Evolutionary conservation across 1,140 invertebrate genomes (phyloP).

Genomic region (Popillia japonica): DNA sequence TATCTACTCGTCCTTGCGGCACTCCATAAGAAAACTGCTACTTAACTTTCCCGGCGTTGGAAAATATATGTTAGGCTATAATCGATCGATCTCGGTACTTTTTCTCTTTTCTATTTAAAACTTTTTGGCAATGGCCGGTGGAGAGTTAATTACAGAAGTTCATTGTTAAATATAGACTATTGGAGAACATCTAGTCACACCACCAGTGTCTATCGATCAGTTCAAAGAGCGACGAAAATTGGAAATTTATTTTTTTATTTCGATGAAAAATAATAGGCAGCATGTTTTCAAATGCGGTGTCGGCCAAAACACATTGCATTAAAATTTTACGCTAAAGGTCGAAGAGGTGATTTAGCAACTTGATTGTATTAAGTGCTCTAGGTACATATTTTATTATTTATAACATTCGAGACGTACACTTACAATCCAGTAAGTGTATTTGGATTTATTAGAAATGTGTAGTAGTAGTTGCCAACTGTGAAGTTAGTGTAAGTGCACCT

Average conservation of each 20-base stretch:
- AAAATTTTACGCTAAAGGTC: too few relatives aligned
- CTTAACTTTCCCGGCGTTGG: neutral
- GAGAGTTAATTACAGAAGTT: neutral
- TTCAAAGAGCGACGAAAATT: neutral
- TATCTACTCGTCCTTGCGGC: neutral
- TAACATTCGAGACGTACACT: neutral
- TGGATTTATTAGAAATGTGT: too few relatives aligned
- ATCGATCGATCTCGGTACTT: neutral
- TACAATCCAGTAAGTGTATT: too few relatives aligned
- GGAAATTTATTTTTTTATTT: neutral
- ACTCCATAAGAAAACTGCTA: neutral
- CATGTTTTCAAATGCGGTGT: neutral
- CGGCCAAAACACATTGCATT: too few relatives aligned
- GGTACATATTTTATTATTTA: neutral
- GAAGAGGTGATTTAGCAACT: neutral
- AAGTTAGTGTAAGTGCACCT: too few relatives aligned
- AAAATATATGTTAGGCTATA: neutral
- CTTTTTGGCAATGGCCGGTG: constrained; percentile 1
- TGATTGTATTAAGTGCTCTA: neutral
- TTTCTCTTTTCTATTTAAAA: neutral
- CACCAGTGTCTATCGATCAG: neutral
- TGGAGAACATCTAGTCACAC: neutral
- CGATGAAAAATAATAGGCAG: neutral
- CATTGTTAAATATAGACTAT: constrained; percentile 33
- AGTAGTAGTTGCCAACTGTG: too few relatives aligned